phyloP scores from a whole-genome alignment of 2,888 invertebrate genomes.

The Ctenicera cuprea region DNA sequence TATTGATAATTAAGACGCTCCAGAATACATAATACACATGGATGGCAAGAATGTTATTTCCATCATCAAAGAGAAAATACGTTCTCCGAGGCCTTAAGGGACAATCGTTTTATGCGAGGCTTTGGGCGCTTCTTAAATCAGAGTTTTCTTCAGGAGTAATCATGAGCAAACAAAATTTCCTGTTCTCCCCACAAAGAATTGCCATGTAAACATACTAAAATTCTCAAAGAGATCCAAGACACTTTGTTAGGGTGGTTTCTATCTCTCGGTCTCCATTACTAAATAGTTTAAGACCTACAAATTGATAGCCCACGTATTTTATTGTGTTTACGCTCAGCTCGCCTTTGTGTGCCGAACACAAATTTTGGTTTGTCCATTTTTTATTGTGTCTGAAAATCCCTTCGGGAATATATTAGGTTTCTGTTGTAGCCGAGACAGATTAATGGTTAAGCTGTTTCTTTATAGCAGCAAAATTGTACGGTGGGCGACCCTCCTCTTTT shows the following conservation, averaged over 20 bases:
- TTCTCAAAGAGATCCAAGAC: slow-evolving; percentile 8
- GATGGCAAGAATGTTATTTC: too few relatives aligned
- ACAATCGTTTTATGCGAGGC: too few relatives aligned
- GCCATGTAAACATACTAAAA: slow-evolving; percentile 22
- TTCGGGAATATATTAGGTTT: slow-evolving; percentile 34
- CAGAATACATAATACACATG: too few relatives aligned
- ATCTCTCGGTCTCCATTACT: slow-evolving; percentile 26
- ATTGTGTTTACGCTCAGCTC: slow-evolving; percentile 45
- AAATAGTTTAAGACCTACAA: slow-evolving; percentile 47
- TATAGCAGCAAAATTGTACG: background rate
- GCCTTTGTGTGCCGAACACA: slow-evolving; percentile 40
- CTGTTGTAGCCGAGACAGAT: slow-evolving; percentile 21
- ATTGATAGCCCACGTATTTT: slow-evolving; percentile 49
- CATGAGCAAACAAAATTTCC: slow-evolving; percentile 20
- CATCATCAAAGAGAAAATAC: too few relatives aligned
- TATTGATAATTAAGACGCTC: too few relatives aligned
- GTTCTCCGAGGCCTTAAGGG: too few relatives aligned
- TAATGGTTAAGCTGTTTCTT: slow-evolving; percentile 37
- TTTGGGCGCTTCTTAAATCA: too few relatives aligned
- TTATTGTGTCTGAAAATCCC: slow-evolving; percentile 34
- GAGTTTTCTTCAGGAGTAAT: slow-evolving; percentile 11
- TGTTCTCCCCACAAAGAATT: slow-evolving; percentile 17
- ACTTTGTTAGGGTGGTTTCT: slow-evolving; percentile 15
- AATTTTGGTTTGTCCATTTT: slow-evolving; percentile 46
- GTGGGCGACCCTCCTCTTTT: background rate